These are phyloP conservation scores for Oasisia sp. DNA, from an alignment of 2,888 invertebrate species.

Conservation along the genomic window DNA sequence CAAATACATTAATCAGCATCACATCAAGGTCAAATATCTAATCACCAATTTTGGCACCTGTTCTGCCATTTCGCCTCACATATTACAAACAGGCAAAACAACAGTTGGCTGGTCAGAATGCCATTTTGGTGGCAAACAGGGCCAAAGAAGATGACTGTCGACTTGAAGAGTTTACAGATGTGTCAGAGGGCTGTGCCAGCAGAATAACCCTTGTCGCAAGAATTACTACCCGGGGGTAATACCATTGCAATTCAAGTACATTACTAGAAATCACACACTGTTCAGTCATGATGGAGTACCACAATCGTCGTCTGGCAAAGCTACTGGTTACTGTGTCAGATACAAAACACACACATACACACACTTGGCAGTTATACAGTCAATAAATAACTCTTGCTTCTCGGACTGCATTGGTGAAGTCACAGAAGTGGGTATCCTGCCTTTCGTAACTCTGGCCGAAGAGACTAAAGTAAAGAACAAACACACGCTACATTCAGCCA, in stretches of 20 bases:
- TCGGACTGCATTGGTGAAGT: neutral
- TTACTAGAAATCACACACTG: constrained; percentile 13
- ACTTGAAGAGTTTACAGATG: neutral
- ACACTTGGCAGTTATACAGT: neutral
- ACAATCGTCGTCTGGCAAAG: neutral
- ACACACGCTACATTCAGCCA: neutral
- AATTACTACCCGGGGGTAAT: neutral
- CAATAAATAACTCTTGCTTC: constrained; percentile 13
- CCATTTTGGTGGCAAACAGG: neutral
- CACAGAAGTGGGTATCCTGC: neutral
- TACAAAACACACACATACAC: neutral
- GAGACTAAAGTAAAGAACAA: neutral
- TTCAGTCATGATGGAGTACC: neutral
- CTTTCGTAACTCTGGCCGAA: neutral
- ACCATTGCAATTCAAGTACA: neutral
- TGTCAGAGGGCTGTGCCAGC: neutral
- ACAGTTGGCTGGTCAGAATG: neutral
- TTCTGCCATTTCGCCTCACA: neutral
- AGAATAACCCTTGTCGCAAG: neutral
- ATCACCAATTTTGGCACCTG: neutral
- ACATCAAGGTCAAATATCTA: neutral
- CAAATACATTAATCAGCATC: neutral
- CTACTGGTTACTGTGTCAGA: neutral
- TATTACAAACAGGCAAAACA: neutral
- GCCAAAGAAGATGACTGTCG: neutral